Evolutionary conservation across 2,113 vertebrate species (phyloP), one percentile per base, ranked within the genome.

Genomic region (Cariama cristata): DNA sequence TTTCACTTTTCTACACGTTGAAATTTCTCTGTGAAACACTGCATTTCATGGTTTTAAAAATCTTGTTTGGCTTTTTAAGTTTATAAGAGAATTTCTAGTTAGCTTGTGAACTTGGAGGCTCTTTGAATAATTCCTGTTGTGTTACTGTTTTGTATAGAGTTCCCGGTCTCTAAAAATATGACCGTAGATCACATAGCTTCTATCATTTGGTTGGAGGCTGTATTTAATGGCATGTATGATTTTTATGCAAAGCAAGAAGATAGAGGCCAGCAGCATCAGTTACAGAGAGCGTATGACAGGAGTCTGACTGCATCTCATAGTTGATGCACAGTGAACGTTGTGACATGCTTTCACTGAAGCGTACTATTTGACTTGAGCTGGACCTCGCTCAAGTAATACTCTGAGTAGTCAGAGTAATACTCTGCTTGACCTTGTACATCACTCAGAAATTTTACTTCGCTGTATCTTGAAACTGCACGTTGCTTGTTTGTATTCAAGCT

Each of bases 141-240:
- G 18, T 40, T 79, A 19, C 44, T n/a, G 15, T 42, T 63, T 32
- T 55, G 23, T 26, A 2, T 17, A 5, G 68, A 77, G 40, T 42
- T 55, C 26, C 12, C 8, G 0, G 5, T 76, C 3, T 6, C 30
- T 30, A 20, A 44, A 71, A 79, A 30, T 7, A 7, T 0, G 1
- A 9, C 32, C 47, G 72, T 28, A 42, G 20, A 44, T 88, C 30
- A 5, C 30, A 30, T 12, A 75, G 72, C 45, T 66, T 49, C 30
- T 83, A 14, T 87, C 42, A 1, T 45, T 44, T 75, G 59, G 17
- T 27, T 4, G n/a, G 38, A 72, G 88, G 64, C 72, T 88, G 19
- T 52, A 1, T 93, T 91, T 91, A 79, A 35, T 76, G 38, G 49
- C 40, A 69, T 52, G 16, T 5, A 7, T 1, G 64, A 67, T 73